A percentile compares a stretch with the other conserved stretches of the same genome.
Evolutionary conservation across 2,797 vertebrate genomes (phyloP).

Genomic region (Pogoniulus pusillus): DNA sequence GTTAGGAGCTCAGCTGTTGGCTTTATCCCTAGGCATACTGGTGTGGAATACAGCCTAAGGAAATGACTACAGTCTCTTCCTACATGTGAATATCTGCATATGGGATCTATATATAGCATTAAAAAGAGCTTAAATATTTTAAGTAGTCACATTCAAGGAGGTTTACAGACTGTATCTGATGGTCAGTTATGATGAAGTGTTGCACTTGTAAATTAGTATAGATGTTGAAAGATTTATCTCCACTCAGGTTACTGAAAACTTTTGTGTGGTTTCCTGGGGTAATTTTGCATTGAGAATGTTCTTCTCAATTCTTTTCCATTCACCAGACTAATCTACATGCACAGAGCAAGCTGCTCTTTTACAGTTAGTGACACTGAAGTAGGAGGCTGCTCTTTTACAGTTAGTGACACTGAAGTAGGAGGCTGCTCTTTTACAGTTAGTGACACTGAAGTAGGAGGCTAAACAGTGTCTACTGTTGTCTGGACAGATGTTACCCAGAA

Average conservation of each 20-base stretch:
- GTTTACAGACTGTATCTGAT: neutral
- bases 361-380: neutral
- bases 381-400: neutral
- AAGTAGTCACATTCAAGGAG: neutral
- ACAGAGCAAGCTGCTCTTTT: neutral
- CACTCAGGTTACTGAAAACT: neutral
- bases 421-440: too few relatives aligned
- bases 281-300: neutral
- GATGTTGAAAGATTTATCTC: neutral
- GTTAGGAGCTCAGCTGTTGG: neutral
- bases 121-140: neutral
- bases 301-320: neutral
- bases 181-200: neutral
- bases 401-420: neutral
- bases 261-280: neutral
- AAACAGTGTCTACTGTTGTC: neutral
- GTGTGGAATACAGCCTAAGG: neutral
- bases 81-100: neutral
- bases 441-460: neutral
- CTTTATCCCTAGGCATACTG: neutral
- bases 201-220: neutral
- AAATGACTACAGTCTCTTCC: neutral
- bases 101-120: neutral
- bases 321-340: neutral
- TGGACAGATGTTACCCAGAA: neutral